These are phyloP conservation scores for Turritopsis rubra DNA, from an alignment of 30 jellyfish, hydroid and myxozoan genomes.

Conservation along the genomic window DNA sequence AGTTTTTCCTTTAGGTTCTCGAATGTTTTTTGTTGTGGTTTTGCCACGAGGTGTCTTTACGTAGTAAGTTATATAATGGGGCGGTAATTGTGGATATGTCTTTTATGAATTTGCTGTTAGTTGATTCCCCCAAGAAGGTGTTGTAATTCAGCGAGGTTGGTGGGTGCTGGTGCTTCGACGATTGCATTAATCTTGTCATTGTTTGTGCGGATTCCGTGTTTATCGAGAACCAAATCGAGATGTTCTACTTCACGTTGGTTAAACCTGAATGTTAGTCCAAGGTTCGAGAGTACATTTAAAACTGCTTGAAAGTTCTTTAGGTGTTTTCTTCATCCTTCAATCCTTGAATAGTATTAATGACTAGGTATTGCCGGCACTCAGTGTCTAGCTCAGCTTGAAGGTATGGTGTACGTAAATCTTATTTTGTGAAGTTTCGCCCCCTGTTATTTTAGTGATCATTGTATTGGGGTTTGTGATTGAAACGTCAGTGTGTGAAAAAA, in stretches of 20 bases:
- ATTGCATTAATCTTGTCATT: neutral
- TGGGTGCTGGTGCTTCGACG: neutral
- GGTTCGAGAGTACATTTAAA: neutral
- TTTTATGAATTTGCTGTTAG: neutral
- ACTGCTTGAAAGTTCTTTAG: neutral
- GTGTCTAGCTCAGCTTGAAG: constrained; percentile 24
- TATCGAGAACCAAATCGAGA: neutral
- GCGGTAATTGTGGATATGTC: neutral
- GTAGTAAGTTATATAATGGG: too few relatives aligned
- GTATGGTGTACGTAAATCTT: constrained; percentile 20
- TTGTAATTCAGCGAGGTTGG: neutral
- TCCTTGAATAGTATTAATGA: neutral
- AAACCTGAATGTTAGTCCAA: neutral
- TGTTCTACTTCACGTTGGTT: neutral
- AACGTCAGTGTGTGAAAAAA: too few relatives aligned
- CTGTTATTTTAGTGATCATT: too few relatives aligned
- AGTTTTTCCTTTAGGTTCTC: neutral
- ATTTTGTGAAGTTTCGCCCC: neutral
- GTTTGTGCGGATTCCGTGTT: constrained; percentile 2
- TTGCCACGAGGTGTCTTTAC: neutral
- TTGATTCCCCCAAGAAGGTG: neutral
- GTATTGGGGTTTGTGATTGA: too few relatives aligned
- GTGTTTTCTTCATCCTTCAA: neutral
- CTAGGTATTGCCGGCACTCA: constrained; percentile 13
- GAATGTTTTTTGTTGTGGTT: constrained; percentile 1